Evolutionary conservation across 1,140 invertebrate species (phyloP), one percentile per base, ranked within the genome.

Genomic region (Cardiocondyla obscurior): DNA sequence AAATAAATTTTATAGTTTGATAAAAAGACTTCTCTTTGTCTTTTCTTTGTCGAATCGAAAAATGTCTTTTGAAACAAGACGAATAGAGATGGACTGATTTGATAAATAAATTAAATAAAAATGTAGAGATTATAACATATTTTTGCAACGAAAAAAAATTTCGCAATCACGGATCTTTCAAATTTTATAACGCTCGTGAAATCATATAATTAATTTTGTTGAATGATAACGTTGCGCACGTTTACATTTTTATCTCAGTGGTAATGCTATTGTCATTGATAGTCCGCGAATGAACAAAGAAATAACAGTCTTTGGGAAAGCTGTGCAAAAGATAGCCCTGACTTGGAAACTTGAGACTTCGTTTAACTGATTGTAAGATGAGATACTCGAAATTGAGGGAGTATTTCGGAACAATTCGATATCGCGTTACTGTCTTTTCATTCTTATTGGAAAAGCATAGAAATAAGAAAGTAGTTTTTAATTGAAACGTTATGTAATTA

Each of bases 301-400:
- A 49, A 7, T 51, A 51, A 77, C 16, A 28, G 53, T 65, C 44
- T 67, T 39, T 12, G 16, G 39, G 33, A 33, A 64, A 77, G 44
- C 46, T 67, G 28, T 33, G 16, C 19, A 65, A 53, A 39, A 25
- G 57, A 62, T 49, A 62, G 25, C 74, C 12, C 39, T 39, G 46
- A 65, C 33, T 65, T 77, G 22, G 44, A 67, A 77, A 77, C 33
- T 53, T 19, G 46, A 77, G 60, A 79, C 46, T 42, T 57, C 25
- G 74, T 67, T 51, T 3, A 30, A 79, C 62, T 53, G 62, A 79
- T 69, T 67, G 62, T 69, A 79, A 51, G 74, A 53, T 14, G 44
- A 79, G 62, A 79, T 39, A 79, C n/a, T 67, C 62, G 46, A 69
- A 79, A 55, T 53, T 76, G 44, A 76, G 73, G 42, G 46, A 79